These are phyloP conservation scores for Lutraria lutraria DNA, from an alignment of 2,888 invertebrate species.

Conservation along the genomic window DNA sequence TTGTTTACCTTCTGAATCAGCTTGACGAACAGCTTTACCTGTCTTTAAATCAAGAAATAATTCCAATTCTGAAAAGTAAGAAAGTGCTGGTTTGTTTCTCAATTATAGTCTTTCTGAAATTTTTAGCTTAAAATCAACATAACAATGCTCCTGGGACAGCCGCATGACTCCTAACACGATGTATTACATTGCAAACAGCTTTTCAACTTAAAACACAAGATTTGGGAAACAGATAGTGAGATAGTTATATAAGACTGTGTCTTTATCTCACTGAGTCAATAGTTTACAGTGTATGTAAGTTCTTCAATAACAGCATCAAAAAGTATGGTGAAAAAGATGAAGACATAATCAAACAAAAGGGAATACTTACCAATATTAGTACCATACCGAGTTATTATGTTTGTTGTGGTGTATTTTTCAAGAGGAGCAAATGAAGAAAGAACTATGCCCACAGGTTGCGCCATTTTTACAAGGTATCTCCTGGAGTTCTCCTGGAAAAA, in stretches of 20 bases:
- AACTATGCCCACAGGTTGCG: conserved; percentile 20
- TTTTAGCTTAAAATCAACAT: background rate
- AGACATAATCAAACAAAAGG: background rate
- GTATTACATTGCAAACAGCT: too few relatives aligned
- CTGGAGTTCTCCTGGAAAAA: conserved; percentile 13
- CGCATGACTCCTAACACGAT: too few relatives aligned
- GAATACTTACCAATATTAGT: conserved; percentile 32
- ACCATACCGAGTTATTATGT: conserved; percentile 37
- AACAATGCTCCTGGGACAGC: too few relatives aligned
- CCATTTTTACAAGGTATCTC: background rate
- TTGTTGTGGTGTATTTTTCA: conserved; percentile 28
- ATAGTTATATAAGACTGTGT: too few relatives aligned
- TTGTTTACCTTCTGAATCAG: conserved; percentile 5
- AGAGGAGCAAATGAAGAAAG: conserved; percentile 29
- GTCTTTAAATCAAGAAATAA: conserved; percentile 25
- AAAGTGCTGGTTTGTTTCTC: too few relatives aligned
- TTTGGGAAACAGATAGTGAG: too few relatives aligned
- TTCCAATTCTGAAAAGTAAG: conserved; percentile 35
- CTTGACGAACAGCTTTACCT: conserved; percentile 20
- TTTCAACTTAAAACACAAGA: too few relatives aligned
- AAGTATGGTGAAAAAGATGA: too few relatives aligned
- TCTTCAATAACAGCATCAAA: too few relatives aligned
- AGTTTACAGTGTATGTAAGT: too few relatives aligned
- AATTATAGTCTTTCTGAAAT: background rate
- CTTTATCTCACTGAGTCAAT: too few relatives aligned